phyloP scores from a whole-genome alignment of 2,797 vertebrate species.

The Cynodonichthys magdalenae region DNA sequence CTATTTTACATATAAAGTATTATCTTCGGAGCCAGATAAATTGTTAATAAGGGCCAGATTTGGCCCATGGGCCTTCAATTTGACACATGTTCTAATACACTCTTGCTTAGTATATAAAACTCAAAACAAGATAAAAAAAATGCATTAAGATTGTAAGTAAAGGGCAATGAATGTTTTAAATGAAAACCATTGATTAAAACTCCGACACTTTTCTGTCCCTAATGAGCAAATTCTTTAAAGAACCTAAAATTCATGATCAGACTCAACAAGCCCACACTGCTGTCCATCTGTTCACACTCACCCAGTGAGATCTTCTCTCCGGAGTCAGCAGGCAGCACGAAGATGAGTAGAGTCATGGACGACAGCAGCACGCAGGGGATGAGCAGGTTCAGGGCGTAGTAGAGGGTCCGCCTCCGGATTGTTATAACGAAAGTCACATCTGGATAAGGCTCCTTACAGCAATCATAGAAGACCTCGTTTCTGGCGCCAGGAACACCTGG shows the following conservation, averaged over 20 bases:
- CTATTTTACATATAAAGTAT: too few species aligned
- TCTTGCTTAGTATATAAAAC: too few species aligned
- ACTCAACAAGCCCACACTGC: too few species aligned
- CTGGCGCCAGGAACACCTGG: constrained; percentile 80
- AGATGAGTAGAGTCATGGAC: constrained; percentile 85
- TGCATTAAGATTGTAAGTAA: too few species aligned
- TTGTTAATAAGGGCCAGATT: too few species aligned
- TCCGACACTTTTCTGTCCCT: not conserved
- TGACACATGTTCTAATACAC: too few species aligned
- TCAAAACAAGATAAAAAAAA: too few species aligned
- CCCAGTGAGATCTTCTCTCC: constrained; percentile 87
- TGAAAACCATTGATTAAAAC: too few species aligned
- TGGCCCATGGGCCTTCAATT: too few species aligned
- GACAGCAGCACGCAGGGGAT: constrained; percentile 85
- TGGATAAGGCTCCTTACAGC: constrained; percentile 84
- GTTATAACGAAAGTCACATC: constrained; percentile 84
- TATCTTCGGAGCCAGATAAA: too few species aligned
- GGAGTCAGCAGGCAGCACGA: constrained; percentile 83
- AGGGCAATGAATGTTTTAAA: not conserved
- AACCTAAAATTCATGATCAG: too few species aligned
- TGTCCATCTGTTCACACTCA: constrained; percentile 50
- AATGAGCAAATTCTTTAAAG: not conserved
- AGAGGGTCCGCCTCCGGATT: constrained; percentile 82
- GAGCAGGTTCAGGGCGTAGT: constrained; percentile 85
- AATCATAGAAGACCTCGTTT: constrained; percentile 80